phyloP scores from a whole-genome alignment of 1,140 invertebrate genomes.

The Conus betulinus region DNA sequence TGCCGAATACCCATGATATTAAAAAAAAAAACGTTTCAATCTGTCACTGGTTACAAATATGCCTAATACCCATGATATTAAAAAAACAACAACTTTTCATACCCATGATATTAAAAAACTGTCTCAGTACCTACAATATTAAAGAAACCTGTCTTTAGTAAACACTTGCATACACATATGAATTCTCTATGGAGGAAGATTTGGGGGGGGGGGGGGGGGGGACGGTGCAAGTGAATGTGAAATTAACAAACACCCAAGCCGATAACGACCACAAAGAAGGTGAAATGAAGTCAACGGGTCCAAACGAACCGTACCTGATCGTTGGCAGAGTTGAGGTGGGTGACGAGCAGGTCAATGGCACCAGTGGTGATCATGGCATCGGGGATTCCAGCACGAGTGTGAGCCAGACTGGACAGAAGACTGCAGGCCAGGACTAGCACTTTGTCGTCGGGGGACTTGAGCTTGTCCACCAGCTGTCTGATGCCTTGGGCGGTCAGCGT shows the following conservation, averaged over 20 bases:
- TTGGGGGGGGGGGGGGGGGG: too few relatives aligned
- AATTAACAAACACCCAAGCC: too few relatives aligned
- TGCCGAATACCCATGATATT: too few relatives aligned
- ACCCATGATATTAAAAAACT: too few relatives aligned
- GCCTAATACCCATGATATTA: too few relatives aligned
- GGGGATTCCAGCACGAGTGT: conserved; percentile 74
- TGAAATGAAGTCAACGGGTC: neutral
- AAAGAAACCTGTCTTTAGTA: too few relatives aligned
- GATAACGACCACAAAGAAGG: neutral
- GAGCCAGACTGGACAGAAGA: conserved; percentile 72
- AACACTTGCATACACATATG: neutral
- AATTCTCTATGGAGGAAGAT: neutral
- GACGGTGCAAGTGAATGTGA: too few relatives aligned
- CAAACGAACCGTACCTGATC: conserved; percentile 49
- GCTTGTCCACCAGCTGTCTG: conserved; percentile 65
- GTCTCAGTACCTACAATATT: too few relatives aligned
- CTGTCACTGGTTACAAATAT: too few relatives aligned
- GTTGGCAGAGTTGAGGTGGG: conserved; percentile 61
- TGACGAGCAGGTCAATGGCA: conserved; percentile 69
- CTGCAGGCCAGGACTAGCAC: conserved; percentile 70
- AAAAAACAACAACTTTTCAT: too few relatives aligned
- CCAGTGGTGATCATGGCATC: conserved; percentile 75
- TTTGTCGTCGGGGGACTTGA: conserved; percentile 68
- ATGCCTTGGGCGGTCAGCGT: conserved; percentile 71
- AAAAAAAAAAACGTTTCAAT: too few relatives aligned